Evolutionary conservation across 2,113 vertebrate genomes (phyloP).

Genomic region (Podilymbus podiceps): DNA sequence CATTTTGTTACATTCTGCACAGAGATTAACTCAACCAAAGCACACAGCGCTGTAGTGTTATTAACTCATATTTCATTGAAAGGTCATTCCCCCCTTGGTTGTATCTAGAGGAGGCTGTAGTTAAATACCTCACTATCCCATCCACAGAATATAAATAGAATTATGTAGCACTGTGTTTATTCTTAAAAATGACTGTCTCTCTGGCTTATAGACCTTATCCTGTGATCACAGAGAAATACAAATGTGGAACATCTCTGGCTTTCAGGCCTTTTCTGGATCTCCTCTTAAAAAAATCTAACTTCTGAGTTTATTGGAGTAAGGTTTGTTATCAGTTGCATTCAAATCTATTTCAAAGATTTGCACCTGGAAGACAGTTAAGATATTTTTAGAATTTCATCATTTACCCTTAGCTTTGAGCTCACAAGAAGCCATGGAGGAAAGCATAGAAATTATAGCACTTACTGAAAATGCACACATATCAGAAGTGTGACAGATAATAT

Average conservation of each 20-base stretch:
- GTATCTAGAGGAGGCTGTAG: slow-evolving; percentile 15
- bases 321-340: background rate
- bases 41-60: slow-evolving; percentile 27
- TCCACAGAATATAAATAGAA: slow-evolving; percentile 20
- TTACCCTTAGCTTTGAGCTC: background rate
- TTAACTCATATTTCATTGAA: slow-evolving; percentile 68
- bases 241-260: background rate
- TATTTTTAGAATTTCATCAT: background rate
- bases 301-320: background rate
- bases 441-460: background rate
- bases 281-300: background rate
- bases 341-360: background rate
- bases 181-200: background rate
- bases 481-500: background rate
- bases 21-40: slow-evolving; percentile 39
- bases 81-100: slow-evolving; percentile 54
- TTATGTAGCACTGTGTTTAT: background rate
- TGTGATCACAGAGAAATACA: background rate
- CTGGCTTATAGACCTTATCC: background rate
- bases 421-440: background rate
- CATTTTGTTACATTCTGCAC: slow-evolving; percentile 45
- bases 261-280: background rate
- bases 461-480: background rate
- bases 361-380: background rate
- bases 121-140: slow-evolving; percentile 28